A percentile compares a stretch with the other conserved stretches of the same genome.
These are phyloP conservation scores for Tauraco erythrolophus DNA, from an alignment of 2,113 vertebrate species.

Conservation along the genomic window DNA sequence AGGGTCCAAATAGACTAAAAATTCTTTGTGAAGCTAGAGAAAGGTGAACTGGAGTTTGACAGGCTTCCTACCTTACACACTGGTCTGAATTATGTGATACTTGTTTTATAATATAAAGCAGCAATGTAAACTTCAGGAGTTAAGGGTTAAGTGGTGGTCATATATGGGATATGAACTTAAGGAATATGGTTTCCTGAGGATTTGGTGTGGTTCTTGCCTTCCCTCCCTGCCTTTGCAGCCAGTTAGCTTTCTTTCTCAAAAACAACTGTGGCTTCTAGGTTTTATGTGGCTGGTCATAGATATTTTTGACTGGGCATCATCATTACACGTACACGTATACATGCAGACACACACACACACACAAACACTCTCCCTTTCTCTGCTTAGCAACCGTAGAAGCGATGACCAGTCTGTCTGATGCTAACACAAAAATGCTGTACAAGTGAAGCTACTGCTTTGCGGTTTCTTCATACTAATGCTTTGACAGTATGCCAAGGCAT, in stretches of 20 bases:
- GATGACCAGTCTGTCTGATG: not conserved
- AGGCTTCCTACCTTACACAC: not conserved
- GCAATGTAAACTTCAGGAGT: not conserved
- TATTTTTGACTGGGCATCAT: not conserved
- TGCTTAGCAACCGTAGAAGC: not conserved
- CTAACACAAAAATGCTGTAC: slow-evolving; percentile 28
- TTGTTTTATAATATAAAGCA: not conserved
- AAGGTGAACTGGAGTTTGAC: not conserved
- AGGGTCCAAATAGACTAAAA: not conserved
- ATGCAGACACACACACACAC: not conserved
- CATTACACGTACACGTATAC: not conserved
- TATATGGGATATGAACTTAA: not conserved
- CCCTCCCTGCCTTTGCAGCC: not conserved
- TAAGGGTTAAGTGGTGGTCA: not conserved
- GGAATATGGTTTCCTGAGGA: not conserved
- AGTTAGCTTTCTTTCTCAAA: not conserved
- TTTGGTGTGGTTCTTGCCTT: not conserved
- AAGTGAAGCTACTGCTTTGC: not conserved
- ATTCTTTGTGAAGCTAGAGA: not conserved
- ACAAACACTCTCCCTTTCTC: too few species aligned
- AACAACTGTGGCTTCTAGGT: not conserved
- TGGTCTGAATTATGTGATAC: not conserved
- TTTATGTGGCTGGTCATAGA: not conserved
- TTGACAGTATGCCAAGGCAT: slow-evolving; percentile 14
- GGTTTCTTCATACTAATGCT: slow-evolving; percentile 32